A percentile compares a stretch with the other conserved stretches of the same genome.
Conservation (phyloP, 2,888 invertebrate genomes). For the Thymelicus acteon region DNA sequence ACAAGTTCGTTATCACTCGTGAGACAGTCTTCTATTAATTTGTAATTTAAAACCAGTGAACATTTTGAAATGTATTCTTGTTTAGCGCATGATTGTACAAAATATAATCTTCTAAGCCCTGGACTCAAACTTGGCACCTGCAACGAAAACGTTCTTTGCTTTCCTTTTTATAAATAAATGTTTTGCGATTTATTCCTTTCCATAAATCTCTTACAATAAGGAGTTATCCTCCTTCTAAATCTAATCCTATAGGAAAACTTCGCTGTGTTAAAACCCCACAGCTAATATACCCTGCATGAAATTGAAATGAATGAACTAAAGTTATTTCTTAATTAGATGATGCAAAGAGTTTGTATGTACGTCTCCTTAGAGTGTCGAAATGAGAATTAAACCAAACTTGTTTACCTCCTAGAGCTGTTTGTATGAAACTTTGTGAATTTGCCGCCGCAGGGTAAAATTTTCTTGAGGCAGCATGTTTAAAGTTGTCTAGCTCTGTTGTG, state of each 20-base stretch:
- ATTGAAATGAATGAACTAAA: slow-evolving; percentile 74
- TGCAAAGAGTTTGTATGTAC: slow-evolving; percentile 64
- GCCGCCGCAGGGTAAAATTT: slow-evolving; percentile 65
- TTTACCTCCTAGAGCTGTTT: slow-evolving; percentile 73
- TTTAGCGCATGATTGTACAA: no score
- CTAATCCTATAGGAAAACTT: slow-evolving; percentile 43
- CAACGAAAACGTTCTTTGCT: no score
- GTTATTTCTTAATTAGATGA: slow-evolving; percentile 75
- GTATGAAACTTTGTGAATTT: slow-evolving; percentile 72
- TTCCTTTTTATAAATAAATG: no score
- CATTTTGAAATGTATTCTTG: no score
- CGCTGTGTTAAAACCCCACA: slow-evolving; percentile 42
- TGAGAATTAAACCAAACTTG: slow-evolving; percentile 77
- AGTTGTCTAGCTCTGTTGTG: slow-evolving; percentile 44
- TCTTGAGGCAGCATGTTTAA: slow-evolving; percentile 55
- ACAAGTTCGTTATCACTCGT: no score
- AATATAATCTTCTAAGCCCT: no score
- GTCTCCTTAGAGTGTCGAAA: slow-evolving; percentile 76
- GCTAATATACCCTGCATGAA: slow-evolving; percentile 56
- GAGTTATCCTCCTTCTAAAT: slow-evolving; percentile 1
- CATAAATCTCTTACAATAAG: not conserved
- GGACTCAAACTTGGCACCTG: no score
- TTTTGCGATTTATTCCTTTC: no score
- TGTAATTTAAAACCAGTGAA: no score
- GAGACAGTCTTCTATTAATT: no score